Evolutionary conservation across 2,797 vertebrate genomes (phyloP), one percentile per base, ranked within the genome.

Genomic region (Aeoliscus strigatus): DNA sequence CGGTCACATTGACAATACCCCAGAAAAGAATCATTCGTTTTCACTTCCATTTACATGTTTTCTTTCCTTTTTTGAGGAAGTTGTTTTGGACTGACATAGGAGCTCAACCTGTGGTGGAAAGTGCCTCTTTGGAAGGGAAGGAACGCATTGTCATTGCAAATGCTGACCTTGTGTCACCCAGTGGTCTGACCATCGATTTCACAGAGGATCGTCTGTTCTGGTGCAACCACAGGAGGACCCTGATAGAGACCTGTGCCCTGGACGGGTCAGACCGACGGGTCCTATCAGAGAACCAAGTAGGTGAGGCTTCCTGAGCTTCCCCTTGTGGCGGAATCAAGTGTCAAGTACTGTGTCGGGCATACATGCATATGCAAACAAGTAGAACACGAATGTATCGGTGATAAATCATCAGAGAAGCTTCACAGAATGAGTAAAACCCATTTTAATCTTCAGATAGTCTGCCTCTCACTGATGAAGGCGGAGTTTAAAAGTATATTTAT

Each of bases 21-120:
- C 6, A 6, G 18, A 21, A 21, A 21, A 21, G 18, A 3, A 1
- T 14, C 13, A 14, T 30, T 14, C 14, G n/a, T n/a, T n/a, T n/a
- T n/a, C n/a, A n/a, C n/a, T n/a, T n/a, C n/a, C n/a, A n/a, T n/a
- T n/a, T n/a, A n/a, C 11, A 31, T 9, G 24, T 13, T 9, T 33
- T 39, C 2, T 14, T 17, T 31, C 14, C n/a, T 14, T 56, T 54
- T 77, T 74, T 85, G 3, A 98, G 95, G 91, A 92, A 77, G 83
- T 74, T 98, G 65, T 97, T 95, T 84, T 97, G 95, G 94, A 94
- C 93, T 2, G 91, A 94, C 51, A 69, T 85, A 24, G 93, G 94
- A 12, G 33, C 51, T 48, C 74, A 30, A 10, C 90, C 94, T 7
- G 65, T 41, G 9, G 91, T 98, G 60, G 91, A 88, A 80, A 88